Base-by-base conservation (phyloP, 2,888 invertebrate species). In the Philopedon plagiatum region DNA sequence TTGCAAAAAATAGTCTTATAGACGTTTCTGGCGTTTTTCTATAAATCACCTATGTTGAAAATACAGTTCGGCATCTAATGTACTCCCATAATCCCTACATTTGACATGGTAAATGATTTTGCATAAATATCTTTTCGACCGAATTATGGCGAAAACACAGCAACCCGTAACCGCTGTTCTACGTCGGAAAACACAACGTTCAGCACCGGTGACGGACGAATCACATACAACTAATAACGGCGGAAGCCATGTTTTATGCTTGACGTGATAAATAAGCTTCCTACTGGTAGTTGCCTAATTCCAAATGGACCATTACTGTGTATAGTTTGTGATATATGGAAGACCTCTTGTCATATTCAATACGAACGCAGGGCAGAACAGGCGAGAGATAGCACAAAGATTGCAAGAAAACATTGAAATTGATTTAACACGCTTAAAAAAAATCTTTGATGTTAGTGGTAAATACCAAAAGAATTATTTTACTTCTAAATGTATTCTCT, bases 121-220 rank as follows among this genome's bases (percentile, higher is more conserved):
- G 57, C 57, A 57, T 57, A 57, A 57, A 57, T 57, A 57, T 18
- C 34, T 11, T n/a, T 34, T 57, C 18, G 57, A 9, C 44, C 44
- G 19, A 9, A 46, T 21, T 21, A 46, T 46, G 44, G 21, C 44
- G 44, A 46, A 46, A 21, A 46, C 44, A 46, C 4, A 21, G 21
- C 21, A 21, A n/a, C 44, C 4, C 19, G 44, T 15, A 46, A 46
- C 44, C 44, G 19, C 44, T 46, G 44, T 46, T 46, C 19, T 21
- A 46, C 44, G 21, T 46, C 21, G 44, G 44, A 9, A 21, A 21
- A 46, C 21, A 46, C 44, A 21, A 21, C 19, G 44, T 46, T n/a
- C n/a, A n/a, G 4, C 44, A 46, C 44, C 44, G 44, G 44, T 46
- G 44, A 46, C 44, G 21, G 21, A 8, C 21, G 15, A 21, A 21